Conservation (phyloP, 2,888 invertebrate genomes). For the Kryphioiulus occultus region DNA sequence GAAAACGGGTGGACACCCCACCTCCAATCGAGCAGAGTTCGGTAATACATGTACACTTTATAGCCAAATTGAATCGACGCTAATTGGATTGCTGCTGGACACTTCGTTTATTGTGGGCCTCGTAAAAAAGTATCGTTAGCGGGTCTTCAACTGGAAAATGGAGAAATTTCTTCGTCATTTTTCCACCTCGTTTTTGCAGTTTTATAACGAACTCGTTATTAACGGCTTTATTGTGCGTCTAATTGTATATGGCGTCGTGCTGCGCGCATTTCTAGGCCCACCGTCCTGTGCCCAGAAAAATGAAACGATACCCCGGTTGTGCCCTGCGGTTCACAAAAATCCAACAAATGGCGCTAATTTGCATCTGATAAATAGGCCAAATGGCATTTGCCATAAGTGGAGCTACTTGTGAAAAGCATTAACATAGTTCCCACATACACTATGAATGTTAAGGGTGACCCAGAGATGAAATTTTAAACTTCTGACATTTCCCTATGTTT, state of each 20-base stretch:
- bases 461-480: too few species aligned
- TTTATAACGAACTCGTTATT: neutral
- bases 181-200: neutral
- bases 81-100: neutral
- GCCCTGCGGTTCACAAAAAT: neutral
- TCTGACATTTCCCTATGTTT: too few species aligned
- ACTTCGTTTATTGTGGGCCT: neutral
- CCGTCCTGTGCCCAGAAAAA: neutral
- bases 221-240: neutral
- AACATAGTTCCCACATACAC: conserved; percentile 28
- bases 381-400: neutral
- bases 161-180: neutral
- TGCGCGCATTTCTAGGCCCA: neutral
- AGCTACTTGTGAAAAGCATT: neutral
- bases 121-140: neutral
- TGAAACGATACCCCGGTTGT: neutral
- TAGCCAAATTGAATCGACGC: neutral
- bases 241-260: conserved; percentile 24
- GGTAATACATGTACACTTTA: neutral
- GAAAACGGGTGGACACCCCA: neutral
- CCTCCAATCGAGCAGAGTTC: neutral
- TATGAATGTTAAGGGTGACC: neutral
- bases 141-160: neutral
- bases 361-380: neutral
- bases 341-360: neutral